Evolutionary conservation across 2,888 invertebrate genomes (phyloP).

Genomic region (Drosophila buzzatii): DNA sequence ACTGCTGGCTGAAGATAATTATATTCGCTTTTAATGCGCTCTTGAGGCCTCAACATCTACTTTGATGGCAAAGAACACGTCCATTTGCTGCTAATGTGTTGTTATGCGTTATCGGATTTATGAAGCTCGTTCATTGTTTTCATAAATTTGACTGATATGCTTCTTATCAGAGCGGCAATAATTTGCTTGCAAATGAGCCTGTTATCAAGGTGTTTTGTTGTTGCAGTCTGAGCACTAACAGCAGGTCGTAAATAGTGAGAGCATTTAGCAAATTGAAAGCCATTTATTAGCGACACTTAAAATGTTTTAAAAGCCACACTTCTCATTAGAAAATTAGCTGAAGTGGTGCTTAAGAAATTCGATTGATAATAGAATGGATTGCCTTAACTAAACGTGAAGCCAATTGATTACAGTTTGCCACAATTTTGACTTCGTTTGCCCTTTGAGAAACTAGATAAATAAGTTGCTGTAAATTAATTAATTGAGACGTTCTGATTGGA

Average conservation of each 20-base stretch:
- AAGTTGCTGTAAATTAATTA: constrained; percentile 5
- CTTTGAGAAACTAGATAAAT: constrained; percentile 2
- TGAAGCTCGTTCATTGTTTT: constrained; percentile 17
- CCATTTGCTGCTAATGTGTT: constrained; percentile 17
- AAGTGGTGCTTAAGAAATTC: constrained; percentile 1
- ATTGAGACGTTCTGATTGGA: neutral
- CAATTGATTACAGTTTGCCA: neutral
- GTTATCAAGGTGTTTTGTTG: constrained; percentile 19
- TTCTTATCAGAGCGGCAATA: constrained; percentile 34
- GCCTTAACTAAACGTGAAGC: neutral
- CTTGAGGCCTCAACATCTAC: neutral
- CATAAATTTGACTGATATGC: constrained; percentile 24
- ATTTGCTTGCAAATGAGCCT: constrained; percentile 38
- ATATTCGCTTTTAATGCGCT: neutral
- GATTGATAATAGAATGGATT: constrained; percentile 2
- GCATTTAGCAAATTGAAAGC: neutral
- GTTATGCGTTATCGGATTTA: constrained; percentile 39
- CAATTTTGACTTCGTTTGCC: neutral
- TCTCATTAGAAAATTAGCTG: neutral
- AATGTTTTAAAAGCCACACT: neutral
- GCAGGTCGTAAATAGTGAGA: neutral
- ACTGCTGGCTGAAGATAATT: constrained; percentile 16
- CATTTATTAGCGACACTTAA: neutral
- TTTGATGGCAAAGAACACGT: constrained; percentile 6
- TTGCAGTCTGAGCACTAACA: neutral